Percentiles rank a stretch among this genome's conserved stretches.
phyloP scores from a whole-genome alignment of 2,888 invertebrate genomes.

The Machimus atricapillus region DNA sequence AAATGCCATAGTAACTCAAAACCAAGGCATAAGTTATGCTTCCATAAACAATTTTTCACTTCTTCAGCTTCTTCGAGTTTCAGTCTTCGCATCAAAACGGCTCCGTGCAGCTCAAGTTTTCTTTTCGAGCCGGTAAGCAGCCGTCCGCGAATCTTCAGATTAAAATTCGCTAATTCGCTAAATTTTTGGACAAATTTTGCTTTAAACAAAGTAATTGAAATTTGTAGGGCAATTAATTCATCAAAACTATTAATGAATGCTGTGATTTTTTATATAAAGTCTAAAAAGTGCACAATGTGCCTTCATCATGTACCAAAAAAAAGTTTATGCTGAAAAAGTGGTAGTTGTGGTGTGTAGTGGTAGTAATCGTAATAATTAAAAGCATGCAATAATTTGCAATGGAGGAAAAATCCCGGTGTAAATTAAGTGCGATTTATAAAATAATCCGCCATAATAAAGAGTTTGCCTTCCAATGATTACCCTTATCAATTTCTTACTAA shows the following conservation, averaged over 20 bases:
- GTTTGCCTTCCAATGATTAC: too few relatives aligned
- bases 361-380: neutral
- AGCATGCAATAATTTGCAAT: neutral
- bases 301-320: neutral
- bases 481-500: too few relatives aligned
- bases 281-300: neutral
- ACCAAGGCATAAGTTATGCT: conserved; percentile 44
- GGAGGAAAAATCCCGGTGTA: neutral
- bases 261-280: neutral
- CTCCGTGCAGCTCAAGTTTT: conserved; percentile 41
- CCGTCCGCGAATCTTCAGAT: neutral
- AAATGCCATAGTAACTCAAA: conserved; percentile 24
- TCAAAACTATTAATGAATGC: neutral
- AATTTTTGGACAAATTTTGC: neutral
- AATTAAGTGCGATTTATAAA: neutral
- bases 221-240: neutral
- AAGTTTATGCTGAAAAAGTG: neutral
- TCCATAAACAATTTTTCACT: conserved; percentile 48
- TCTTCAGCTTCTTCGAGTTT: conserved; percentile 28
- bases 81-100: conserved; percentile 45
- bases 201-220: neutral
- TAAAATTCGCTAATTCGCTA: neutral
- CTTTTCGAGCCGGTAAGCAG: conserved; percentile 35
- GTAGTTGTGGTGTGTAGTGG: neutral
- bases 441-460: neutral